phyloP scores from a whole-genome alignment of 2,113 vertebrate species.

The Loxodonta africana region DNA sequence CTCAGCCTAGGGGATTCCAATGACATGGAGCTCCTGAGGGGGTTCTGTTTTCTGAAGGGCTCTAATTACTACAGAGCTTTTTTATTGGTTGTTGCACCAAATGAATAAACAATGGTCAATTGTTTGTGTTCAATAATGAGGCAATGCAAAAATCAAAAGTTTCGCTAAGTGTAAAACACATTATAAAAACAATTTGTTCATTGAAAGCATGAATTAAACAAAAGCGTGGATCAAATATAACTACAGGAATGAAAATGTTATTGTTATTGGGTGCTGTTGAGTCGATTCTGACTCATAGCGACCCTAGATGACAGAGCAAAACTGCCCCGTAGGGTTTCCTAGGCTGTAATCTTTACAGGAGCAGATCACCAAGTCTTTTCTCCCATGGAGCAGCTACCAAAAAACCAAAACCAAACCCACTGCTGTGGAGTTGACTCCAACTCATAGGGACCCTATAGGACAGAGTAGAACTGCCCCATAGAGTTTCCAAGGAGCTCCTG shows the following conservation, averaged over 20 bases:
- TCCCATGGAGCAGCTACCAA: background rate
- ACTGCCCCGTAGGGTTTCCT: background rate
- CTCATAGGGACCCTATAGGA: too few relatives aligned
- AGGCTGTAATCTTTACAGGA: background rate
- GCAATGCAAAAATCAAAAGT: background rate
- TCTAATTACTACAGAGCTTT: conserved; percentile 50
- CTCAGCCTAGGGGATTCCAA: background rate
- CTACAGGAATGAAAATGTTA: conserved; percentile 57
- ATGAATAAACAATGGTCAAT: conserved; percentile 61
- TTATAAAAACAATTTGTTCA: conserved; percentile 39
- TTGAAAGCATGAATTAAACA: conserved; percentile 58
- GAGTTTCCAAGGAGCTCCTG: too few relatives aligned
- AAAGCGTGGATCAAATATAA: conserved; percentile 49
- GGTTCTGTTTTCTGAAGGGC: background rate
- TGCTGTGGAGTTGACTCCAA: too few relatives aligned
- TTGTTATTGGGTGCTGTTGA: background rate
- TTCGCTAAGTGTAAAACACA: conserved; percentile 46
- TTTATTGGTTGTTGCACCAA: conserved; percentile 57
- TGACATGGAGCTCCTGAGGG: background rate
- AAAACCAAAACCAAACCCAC: too few relatives aligned
- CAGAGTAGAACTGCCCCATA: too few relatives aligned
- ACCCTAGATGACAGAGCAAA: background rate
- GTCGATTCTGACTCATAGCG: background rate
- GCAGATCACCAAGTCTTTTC: background rate
- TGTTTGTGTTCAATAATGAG: conserved; percentile 60